Base-by-base conservation (phyloP, 2,888 invertebrate genomes). In the Tethea ocularis region DNA sequence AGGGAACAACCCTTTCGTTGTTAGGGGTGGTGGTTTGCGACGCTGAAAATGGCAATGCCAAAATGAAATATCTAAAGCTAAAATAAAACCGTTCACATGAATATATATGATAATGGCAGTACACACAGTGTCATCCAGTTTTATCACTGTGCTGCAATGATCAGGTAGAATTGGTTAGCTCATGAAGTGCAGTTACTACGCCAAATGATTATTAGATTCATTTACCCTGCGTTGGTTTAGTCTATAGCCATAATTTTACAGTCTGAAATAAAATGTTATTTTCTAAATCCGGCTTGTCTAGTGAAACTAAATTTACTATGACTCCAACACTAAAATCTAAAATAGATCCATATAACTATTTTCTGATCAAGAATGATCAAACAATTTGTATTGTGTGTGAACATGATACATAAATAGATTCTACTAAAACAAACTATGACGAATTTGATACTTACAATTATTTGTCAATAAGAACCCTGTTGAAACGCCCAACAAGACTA, bases 391-490 rank as follows among this genome's bases (percentile, higher is more conserved):
- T 2, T 33, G 13, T 13, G 11, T 33, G 11, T 33, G 33, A 33
- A 33, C 7, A 29, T 29, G 10, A 10, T 33, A 33, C 13, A 3
- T 11, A 33, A 29, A 15, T 13, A 36, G 2, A 2, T 54, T 63
- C 63, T 60, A 60, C 51, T 41, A 64, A 63, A 63, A 62, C 6
- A 51, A 70, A 60, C 60, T 51, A 59, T 59, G 51, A 64, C 38
- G 57, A 67, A 46, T 20, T 46, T 46, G 46, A 24, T 88, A 94
- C 94, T 94, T 81, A 94, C 94, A 94, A 82, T 94, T 94, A 85
- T 94, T 94, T 76, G 94, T 94, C 79, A 94, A 84, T 82, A 94
- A 86, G 73, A 94, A 92, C 80, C 94, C 94, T 80, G 94, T 94
- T 72, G 94, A 91, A 66, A 94, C 91, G 64, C 94, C 93, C 84